These are phyloP conservation scores for Podabrus alpinus DNA, from an alignment of 2,888 invertebrate species.

Conservation along the genomic window DNA sequence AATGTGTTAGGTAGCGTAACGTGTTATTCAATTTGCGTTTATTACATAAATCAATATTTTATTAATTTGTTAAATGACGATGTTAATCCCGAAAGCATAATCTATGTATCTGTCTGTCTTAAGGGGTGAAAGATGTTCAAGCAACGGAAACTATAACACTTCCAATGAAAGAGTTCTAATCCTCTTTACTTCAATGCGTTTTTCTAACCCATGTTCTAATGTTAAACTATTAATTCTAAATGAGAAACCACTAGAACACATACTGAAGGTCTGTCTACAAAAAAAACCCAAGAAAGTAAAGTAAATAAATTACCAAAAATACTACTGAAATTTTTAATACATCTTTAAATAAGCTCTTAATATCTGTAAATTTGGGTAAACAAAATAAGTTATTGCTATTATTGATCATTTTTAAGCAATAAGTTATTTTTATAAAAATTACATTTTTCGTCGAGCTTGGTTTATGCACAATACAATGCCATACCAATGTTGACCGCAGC, in stretches of 20 bases:
- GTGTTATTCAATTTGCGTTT: background rate
- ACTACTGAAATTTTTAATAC: no score
- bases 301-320: background rate
- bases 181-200: background rate
- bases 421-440: no score
- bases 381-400: background rate
- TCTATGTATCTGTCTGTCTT: background rate
- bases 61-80: background rate
- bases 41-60: background rate
- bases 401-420: no score
- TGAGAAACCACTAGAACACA: background rate
- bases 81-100: background rate
- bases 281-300: background rate
- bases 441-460: no score
- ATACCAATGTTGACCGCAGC: no score
- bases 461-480: no score
- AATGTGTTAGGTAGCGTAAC: background rate
- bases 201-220: background rate
- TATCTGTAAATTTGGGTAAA: background rate
- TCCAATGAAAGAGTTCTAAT: background rate
- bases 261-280: no score
- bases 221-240: background rate
- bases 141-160: background rate
- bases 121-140: background rate
- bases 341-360: no score